A percentile compares a stretch with the other conserved stretches of the same genome.
Evolutionary conservation across 1,140 invertebrate genomes (phyloP).

Genomic region (Glomeris maerens): DNA sequence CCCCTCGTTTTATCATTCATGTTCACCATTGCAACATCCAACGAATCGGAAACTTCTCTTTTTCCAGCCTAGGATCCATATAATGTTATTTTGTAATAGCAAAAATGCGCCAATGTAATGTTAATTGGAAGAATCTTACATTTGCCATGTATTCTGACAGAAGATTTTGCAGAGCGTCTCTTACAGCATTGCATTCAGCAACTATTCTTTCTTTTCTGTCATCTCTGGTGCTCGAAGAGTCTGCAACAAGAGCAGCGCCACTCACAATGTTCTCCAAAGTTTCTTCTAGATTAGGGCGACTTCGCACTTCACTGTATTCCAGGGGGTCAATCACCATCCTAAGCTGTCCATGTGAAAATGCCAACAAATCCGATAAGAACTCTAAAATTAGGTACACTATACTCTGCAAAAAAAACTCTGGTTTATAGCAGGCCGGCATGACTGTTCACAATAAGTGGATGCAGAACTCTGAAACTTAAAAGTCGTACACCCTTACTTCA

Average conservation of each 20-base stretch:
- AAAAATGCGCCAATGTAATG: neutral
- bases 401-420: neutral
- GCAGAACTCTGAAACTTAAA: slow-evolving; percentile 32
- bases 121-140: slow-evolving; percentile 41
- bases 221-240: slow-evolving; percentile 83
- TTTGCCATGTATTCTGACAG: slow-evolving; percentile 94
- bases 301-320: slow-evolving; percentile 81
- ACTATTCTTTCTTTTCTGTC: slow-evolving; percentile 89
- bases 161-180: slow-evolving; percentile 95
- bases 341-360: slow-evolving; percentile 14
- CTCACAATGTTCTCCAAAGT: slow-evolving; percentile 93
- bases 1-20: slow-evolving; percentile 93
- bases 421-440: slow-evolving; percentile 8
- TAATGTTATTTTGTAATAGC: too few species aligned
- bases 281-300: slow-evolving; percentile 91
- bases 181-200: slow-evolving; percentile 92
- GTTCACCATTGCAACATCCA: slow-evolving; percentile 87
- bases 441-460: neutral
- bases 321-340: slow-evolving; percentile 91
- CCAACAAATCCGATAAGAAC: slow-evolving; percentile 6
- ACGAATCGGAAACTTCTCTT: slow-evolving; percentile 72
- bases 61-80: slow-evolving; percentile 85
- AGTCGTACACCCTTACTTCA: slow-evolving; percentile 47
- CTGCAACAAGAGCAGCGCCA: slow-evolving; percentile 93
- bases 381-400: slow-evolving; percentile 1